A percentile compares a stretch with the other conserved stretches of the same genome.
phyloP scores from a whole-genome alignment of 2,113 vertebrate genomes.

The Edolisoma coerulescens region DNA sequence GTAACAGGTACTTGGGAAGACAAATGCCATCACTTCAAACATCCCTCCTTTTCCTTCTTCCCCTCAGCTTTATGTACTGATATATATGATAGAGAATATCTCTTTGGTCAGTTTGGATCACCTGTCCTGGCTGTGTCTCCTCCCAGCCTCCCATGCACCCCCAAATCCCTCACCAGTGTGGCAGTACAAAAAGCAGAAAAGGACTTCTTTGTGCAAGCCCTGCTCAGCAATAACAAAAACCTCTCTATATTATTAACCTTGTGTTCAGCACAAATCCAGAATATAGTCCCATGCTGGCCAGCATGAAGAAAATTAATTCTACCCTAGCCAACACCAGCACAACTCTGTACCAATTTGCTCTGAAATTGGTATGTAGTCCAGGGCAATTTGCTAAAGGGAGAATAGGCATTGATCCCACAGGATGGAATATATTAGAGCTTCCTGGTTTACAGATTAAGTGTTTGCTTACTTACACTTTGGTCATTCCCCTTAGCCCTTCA shows the following conservation, averaged over 20 bases:
- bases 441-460: background rate
- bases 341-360: background rate
- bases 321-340: background rate
- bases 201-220: background rate
- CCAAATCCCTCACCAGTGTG: background rate
- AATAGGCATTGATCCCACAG: fast-evolving
- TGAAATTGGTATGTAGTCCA: background rate
- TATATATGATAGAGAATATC: background rate
- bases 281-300: background rate
- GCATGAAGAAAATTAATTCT: background rate
- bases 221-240: background rate
- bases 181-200: background rate
- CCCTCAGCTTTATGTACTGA: background rate
- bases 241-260: background rate
- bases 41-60: background rate
- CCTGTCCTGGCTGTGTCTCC: background rate
- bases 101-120: background rate
- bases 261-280: background rate
- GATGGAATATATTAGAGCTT: background rate
- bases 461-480: background rate
- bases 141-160: background rate
- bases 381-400: background rate
- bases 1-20: background rate
- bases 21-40: background rate
- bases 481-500: background rate